phyloP scores from a whole-genome alignment of 2,797 vertebrate species.

The Sarcoramphus papa region DNA sequence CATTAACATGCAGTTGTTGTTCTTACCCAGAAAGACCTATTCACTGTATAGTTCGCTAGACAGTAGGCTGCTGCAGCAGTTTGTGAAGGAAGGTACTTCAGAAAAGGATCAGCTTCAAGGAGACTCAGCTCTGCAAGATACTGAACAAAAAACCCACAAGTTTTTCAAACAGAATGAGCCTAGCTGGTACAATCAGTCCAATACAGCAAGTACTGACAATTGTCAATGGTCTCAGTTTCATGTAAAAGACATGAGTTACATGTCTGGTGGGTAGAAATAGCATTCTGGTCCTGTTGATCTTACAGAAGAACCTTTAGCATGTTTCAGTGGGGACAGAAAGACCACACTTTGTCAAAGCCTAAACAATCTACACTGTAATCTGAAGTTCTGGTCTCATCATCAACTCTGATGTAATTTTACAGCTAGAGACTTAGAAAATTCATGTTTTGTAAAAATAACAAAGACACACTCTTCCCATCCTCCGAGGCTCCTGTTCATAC shows the following conservation, averaged over 20 bases:
- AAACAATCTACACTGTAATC: not conserved
- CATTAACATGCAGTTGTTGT: not conserved
- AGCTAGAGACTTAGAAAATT: not conserved
- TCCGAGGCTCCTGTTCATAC: not conserved
- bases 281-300: not conserved
- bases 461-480: not conserved
- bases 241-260: not conserved
- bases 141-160: constrained; percentile 60
- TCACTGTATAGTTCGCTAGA: constrained; percentile 86
- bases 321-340: not conserved
- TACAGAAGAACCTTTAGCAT: not conserved
- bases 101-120: constrained; percentile 84
- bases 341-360: not conserved
- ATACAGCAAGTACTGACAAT: not conserved
- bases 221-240: not conserved
- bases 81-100: constrained; percentile 84
- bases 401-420: not conserved
- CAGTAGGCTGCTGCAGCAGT: constrained; percentile 89
- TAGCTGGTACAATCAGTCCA: not conserved
- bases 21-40: constrained; percentile 86
- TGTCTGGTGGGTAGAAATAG: not conserved
- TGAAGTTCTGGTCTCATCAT: not conserved
- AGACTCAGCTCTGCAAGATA: constrained; percentile 90
- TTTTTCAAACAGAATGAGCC: not conserved
- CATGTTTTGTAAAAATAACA: not conserved